A percentile compares a stretch with the other conserved stretches of the same genome.
Conservation (phyloP, 2,888 invertebrate species). For the Norana najaformis region DNA sequence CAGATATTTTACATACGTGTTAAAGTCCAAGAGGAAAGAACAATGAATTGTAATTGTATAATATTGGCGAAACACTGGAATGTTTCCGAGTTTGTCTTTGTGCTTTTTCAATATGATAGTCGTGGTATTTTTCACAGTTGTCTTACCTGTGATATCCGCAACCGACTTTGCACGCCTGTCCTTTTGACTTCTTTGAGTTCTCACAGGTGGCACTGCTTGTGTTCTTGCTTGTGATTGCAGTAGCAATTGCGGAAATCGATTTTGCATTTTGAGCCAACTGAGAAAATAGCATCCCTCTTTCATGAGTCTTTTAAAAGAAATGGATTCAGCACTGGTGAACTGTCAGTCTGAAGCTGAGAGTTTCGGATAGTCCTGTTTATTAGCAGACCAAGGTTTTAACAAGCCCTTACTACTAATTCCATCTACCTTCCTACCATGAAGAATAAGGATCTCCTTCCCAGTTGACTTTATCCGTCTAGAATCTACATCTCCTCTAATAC, state of each 20-base stretch:
- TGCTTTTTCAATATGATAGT: background rate
- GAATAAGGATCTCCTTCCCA: background rate
- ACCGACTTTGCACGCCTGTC: too few relatives aligned
- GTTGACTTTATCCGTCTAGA: background rate
- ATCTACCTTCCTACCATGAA: background rate
- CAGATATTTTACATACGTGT: background rate
- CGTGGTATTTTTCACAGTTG: background rate
- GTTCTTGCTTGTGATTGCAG: too few relatives aligned
- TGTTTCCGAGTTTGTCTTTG: background rate
- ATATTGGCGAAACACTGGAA: background rate
- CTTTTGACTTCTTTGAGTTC: too few relatives aligned
- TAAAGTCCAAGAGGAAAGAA: background rate
- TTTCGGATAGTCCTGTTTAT: too few relatives aligned
- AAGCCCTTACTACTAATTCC: background rate
- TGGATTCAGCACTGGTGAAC: background rate
- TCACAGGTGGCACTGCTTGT: background rate
- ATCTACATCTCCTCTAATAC: background rate
- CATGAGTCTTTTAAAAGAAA: background rate
- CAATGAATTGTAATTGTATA: background rate
- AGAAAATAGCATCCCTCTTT: background rate
- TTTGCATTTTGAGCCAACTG: background rate
- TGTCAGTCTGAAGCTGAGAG: background rate
- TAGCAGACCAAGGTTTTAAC: background rate
- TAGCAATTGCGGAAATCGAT: background rate
- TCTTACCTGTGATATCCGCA: background rate